Base-by-base conservation (phyloP, 2,888 invertebrate species). In the Orchestes rusci region DNA sequence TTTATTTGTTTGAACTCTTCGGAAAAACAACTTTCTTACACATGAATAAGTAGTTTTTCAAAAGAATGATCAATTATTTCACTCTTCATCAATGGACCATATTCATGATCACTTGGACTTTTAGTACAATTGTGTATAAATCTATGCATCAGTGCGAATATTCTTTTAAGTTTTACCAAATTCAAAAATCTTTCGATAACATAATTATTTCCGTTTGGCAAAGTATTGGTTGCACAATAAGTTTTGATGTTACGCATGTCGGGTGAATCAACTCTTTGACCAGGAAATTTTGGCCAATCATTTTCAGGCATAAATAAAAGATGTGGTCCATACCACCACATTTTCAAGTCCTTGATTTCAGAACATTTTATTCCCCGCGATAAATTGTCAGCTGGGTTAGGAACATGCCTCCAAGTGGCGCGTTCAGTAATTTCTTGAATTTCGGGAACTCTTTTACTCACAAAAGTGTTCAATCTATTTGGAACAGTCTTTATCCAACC, bases 241-340 rank as follows among this genome's bases (percentile, higher is more conserved):
- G 23, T 10, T n/a, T 23, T 7, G 23, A 23, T 4, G 4, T n/a
- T 30, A 30, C 4, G 13, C 4, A 20, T 5, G 13, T 36, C 16
- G 4, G 27, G 27, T 3, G 20, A 10, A 8, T 20, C 10, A 20
- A 20, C 13, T 20, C 3, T n/a, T 23, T 29, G 10, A 16, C n/a
- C n/a, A 18, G 33, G 20, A 20, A 15, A 32, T 19, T 36, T 35
- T 16, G 49, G 42, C 39, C 49, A 49, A 28, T 42, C 4, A 15
- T 5, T 5, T n/a, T 16, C 34, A 31, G 38, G 29, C 16, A 30
- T n/a, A 35, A 5, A 3, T 12, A 51, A 31, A 16, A 28, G 45
- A 16, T 19, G 12, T 13, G 51, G 53, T 3, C 53, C 53, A 13
- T 45, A 38, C 55, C 55, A 55, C 51, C 55, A 53, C 3, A 51